Base-by-base conservation (phyloP, 2,888 invertebrate genomes). In the Halictus ligatus region DNA sequence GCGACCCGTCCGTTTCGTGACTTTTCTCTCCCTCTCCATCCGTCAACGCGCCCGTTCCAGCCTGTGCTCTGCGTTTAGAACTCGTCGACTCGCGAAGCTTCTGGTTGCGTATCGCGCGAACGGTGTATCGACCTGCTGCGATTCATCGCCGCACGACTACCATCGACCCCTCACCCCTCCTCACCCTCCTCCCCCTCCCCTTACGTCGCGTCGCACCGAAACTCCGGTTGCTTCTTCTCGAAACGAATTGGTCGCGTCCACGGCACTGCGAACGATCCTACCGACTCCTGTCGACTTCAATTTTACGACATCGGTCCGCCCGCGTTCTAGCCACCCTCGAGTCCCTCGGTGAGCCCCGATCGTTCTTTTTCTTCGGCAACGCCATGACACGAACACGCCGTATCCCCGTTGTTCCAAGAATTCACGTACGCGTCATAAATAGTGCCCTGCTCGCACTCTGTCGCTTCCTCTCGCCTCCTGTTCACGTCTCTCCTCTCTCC, bases 371-470 rank as follows among this genome's bases (percentile, higher is more conserved):
- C 89, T 71, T 77, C 84, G 85, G 64, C 85, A 78, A 80, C 72
- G 86, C 71, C 81, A 87, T 82, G 90, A 90, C 89, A 88, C 89
- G 89, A 88, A 80, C 87, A 75, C 88, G 80, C 83, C 87, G 87
- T 90, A 90, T 90, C 86, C 89, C 88, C 89, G 82, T 80, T 87
- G 87, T 87, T 92, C 91, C 92, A 89, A 90, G 92, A 94, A 94
- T 92, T 93, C 94, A 95, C 94, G 94, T 94, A 94, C 94, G 92
- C 91, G 92, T 94, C 94, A 94, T 95, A 95, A 95, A 95, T 94
- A 95, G 91, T 91, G 90, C 83, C 90, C 90, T 78, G 84, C 88
- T 90, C 85, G 87, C 87, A 83, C 89, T 90, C 84, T 77, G 29
- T 84, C 81, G 80, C 64, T 76, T 83, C 75, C 86, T 82, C 89